phyloP scores from a whole-genome alignment of 2,888 invertebrate species.

The Caenorhabditis japonica region DNA sequence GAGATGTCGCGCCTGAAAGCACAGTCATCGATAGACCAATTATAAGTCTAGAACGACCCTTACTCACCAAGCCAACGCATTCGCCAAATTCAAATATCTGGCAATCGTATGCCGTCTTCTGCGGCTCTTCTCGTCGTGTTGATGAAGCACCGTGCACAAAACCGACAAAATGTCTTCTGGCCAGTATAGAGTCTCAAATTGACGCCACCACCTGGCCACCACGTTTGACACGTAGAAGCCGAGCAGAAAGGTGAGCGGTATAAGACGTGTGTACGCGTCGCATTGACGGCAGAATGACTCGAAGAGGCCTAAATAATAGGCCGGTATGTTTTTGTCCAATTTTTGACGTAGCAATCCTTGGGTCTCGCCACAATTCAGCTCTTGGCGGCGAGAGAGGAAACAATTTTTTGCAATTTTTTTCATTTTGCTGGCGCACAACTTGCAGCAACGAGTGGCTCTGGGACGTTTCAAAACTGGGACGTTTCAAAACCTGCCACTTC shows the following conservation, averaged over 20 bases:
- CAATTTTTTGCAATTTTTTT: too few relatives aligned
- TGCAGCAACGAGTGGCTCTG: too few relatives aligned
- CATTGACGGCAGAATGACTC: constrained; percentile 64
- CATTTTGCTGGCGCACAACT: too few relatives aligned
- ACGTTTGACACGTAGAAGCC: constrained; percentile 72
- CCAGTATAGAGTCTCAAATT: constrained; percentile 66
- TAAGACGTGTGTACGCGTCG: constrained; percentile 65
- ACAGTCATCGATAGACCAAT: too few relatives aligned
- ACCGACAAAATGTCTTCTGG: constrained; percentile 67
- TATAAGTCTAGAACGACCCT: too few relatives aligned
- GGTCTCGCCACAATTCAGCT: too few relatives aligned
- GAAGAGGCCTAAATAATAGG: constrained; percentile 60
- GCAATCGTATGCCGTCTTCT: constrained; percentile 63
- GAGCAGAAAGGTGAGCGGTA: constrained; percentile 71
- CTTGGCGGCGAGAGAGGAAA: too few relatives aligned
- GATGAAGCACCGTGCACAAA: constrained; percentile 59
- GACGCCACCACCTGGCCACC: constrained; percentile 66
- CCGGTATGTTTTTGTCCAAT: too few relatives aligned
- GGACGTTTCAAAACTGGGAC: too few relatives aligned
- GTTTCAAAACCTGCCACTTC: too few relatives aligned
- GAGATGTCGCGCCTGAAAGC: constrained; percentile 65
- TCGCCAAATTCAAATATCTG: constrained; percentile 67
- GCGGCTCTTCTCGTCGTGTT: constrained; percentile 55
- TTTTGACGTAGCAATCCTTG: too few relatives aligned
- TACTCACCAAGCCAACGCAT: constrained; percentile 62